Base-by-base conservation (phyloP, 2,113 vertebrate genomes). In the Ctenomys sociabilis region DNA sequence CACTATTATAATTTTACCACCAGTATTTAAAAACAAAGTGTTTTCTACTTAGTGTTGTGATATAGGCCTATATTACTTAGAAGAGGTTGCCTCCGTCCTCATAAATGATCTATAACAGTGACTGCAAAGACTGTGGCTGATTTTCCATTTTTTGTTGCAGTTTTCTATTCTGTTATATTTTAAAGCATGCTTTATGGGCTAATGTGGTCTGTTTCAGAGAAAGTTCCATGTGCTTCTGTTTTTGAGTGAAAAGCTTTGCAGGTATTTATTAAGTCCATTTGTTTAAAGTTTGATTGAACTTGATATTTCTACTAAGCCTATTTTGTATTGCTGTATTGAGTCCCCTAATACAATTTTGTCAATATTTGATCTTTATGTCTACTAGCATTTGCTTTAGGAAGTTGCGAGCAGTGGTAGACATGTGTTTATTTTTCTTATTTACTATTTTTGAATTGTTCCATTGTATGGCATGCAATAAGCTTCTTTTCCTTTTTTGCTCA, bases 1-100 rank as follows among this genome's bases (percentile, higher is more conserved):
- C 26, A 75, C 70, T 35, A 78, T 28, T 13, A 49, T 35, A 26
- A 75, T 12, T 8, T 7, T 19, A 73, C 30, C 28, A 73, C 30
- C 28, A 86, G 37, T 30, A 86, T 82, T 93, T 61, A 70, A 54
- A 17, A 43, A 2, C n/a, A 73, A 86, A 72, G 1, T 5, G 12
- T 35, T 35, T 35, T 35, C 32, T 68, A 35, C 32, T 68, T 68
- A 35, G 77, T 3, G 40, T 92, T 43, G n/a, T 49, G 35, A 40
- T 57, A 63, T 3, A 35, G n/a, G 3, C 5, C 40, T n/a, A 5
- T 0, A 1, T 1, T n/a, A 22, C 17, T 19, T 45, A 72, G 75
- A 88, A 88, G 28, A 57, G 8, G 16, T 66, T 66, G 7, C 26
- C 24, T 28, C 63, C 54, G 4, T 26, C n/a, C n/a, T 85, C 64